Evolutionary conservation across 2,888 invertebrate species (phyloP).

Genomic region (Idaea aversata): DNA sequence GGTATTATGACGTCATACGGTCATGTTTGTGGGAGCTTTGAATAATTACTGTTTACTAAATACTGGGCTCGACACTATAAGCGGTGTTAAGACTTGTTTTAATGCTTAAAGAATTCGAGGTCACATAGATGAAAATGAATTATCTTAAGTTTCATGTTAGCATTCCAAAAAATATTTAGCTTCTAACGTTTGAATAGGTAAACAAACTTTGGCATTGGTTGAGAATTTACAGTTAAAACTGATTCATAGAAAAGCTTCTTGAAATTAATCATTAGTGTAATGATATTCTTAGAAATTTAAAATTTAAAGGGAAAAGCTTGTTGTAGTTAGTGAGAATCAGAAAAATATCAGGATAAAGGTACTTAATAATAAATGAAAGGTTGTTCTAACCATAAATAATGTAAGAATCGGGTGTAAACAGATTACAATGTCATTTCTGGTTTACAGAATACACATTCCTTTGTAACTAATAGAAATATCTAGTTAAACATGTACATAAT

Average conservation of each 20-base stretch:
- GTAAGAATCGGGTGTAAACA: neutral
- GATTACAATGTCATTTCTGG: neutral
- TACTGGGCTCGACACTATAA: neutral
- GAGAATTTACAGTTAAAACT: neutral
- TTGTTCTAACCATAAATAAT: neutral
- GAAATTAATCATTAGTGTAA: neutral
- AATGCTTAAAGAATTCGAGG: neutral
- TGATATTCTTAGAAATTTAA: neutral
- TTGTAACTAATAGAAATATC: neutral
- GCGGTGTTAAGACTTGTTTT: neutral
- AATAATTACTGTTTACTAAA: constrained; percentile 19
- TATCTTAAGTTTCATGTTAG: neutral
- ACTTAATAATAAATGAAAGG: neutral
- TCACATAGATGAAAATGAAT: neutral
- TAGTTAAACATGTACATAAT: neutral
- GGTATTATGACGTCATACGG: constrained; percentile 26
- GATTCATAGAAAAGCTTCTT: neutral
- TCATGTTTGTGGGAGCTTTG: constrained; percentile 22
- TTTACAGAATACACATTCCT: neutral
- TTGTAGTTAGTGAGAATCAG: neutral
- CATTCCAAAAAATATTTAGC: neutral
- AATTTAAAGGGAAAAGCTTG: neutral
- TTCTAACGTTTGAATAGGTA: neutral
- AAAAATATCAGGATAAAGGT: neutral
- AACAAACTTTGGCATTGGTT: neutral